Evolutionary conservation across 2,113 vertebrate species (phyloP).

Genomic region (Nothoprocta perdicaria): DNA sequence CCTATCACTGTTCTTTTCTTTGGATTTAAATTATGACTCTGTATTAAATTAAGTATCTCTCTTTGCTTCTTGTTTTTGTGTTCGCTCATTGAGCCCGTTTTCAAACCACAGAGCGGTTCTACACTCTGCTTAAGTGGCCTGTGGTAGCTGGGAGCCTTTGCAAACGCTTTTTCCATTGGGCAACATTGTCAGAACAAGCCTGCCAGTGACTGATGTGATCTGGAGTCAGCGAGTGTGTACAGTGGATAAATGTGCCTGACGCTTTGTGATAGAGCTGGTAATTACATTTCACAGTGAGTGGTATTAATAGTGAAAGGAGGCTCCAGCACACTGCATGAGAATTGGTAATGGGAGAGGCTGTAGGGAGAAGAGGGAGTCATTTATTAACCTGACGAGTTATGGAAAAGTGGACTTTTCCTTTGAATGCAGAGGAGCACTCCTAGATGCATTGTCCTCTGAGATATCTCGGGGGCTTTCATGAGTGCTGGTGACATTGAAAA

Average conservation of each 20-base stretch:
- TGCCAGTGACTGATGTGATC: slow-evolving; percentile 65
- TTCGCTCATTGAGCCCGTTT: background rate
- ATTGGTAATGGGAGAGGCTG: slow-evolving; percentile 50
- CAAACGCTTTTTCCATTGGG: slow-evolving; percentile 18
- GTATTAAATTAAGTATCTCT: background rate
- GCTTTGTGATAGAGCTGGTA: slow-evolving; percentile 75
- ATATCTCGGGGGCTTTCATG: background rate
- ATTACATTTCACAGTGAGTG: slow-evolving; percentile 79
- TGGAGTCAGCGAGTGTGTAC: slow-evolving; percentile 69
- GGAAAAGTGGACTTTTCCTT: slow-evolving; percentile 58
- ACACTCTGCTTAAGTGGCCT: background rate
- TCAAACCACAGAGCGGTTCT: background rate
- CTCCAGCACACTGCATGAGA: slow-evolving; percentile 50
- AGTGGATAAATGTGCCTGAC: slow-evolving; percentile 77
- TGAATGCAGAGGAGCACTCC: slow-evolving; percentile 41
- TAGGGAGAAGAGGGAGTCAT: slow-evolving; percentile 63
- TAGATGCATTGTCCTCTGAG: background rate
- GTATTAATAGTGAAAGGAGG: slow-evolving; percentile 78
- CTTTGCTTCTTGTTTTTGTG: background rate
- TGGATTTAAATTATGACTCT: background rate
- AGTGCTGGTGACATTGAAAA: background rate
- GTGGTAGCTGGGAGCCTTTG: background rate
- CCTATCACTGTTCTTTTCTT: background rate
- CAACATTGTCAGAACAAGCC: slow-evolving; percentile 55
- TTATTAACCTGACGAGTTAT: slow-evolving; percentile 72